These are phyloP conservation scores for Scytalopus superciliaris DNA, from an alignment of 2,113 vertebrate species.

Conservation along the genomic window DNA sequence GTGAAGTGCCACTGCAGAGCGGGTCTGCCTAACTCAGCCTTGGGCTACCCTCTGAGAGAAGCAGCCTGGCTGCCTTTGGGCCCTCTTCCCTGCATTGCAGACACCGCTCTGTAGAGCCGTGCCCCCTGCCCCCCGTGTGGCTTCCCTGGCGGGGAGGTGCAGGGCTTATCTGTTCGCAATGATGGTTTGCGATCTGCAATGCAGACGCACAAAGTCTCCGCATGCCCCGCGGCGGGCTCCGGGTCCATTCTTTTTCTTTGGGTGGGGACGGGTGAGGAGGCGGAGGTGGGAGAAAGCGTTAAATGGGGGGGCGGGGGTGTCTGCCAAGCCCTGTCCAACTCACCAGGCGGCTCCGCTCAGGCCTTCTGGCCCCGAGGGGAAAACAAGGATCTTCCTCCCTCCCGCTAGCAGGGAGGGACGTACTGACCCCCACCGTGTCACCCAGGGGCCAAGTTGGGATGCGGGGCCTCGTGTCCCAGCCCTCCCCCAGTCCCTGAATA, in stretches of 20 bases:
- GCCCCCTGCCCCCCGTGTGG: accelerated
- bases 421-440: not conserved
- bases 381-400: not conserved
- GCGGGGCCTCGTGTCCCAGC: not conserved
- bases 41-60: not conserved
- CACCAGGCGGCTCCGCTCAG: not conserved
- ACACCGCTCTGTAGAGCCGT: accelerated
- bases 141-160: not conserved
- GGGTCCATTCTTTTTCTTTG: not conserved
- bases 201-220: not conserved
- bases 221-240: not conserved
- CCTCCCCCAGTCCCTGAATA: not conserved
- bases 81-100: not conserved
- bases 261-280: not conserved
- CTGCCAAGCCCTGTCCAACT: not conserved
- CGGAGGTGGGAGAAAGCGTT: not conserved
- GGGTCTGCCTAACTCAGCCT: not conserved
- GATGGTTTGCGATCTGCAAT: not conserved
- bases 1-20: not conserved
- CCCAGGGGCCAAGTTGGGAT: not conserved
- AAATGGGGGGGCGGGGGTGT: not conserved
- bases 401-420: not conserved
- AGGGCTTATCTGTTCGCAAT: not conserved
- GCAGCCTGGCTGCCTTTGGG: not conserved
- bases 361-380: not conserved